These are phyloP conservation scores for Cephus cinctus DNA, from an alignment of 1,140 invertebrate genomes.

Conservation along the genomic window DNA sequence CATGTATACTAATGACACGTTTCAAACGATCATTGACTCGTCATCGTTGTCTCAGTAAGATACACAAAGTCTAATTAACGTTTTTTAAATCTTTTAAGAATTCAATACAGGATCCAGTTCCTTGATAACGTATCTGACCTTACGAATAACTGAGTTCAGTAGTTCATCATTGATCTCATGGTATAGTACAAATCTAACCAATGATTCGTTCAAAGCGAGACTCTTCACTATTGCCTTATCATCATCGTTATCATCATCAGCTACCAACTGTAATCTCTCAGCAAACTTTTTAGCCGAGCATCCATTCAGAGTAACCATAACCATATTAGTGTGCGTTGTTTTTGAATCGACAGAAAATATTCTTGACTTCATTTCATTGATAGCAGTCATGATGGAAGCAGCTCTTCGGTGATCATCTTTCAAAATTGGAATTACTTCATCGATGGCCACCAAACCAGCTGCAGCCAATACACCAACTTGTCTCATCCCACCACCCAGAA, in stretches of 20 bases:
- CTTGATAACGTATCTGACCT: conserved; percentile 63
- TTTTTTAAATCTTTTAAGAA: neutral
- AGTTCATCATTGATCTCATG: conserved; percentile 66
- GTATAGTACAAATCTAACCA: conserved; percentile 67
- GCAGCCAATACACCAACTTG: conserved; percentile 88
- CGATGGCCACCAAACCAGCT: conserved; percentile 79
- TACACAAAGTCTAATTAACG: neutral
- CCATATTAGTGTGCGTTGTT: conserved; percentile 75
- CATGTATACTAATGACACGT: too few relatives aligned
- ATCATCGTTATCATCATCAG: conserved; percentile 50
- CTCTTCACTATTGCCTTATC: conserved; percentile 59
- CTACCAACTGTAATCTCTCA: conserved; percentile 57
- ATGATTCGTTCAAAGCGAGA: conserved; percentile 55
- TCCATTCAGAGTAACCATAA: conserved; percentile 65
- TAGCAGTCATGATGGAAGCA: conserved; percentile 68
- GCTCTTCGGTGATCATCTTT: conserved; percentile 74
- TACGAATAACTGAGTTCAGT: conserved; percentile 63
- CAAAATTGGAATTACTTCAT: conserved; percentile 71
- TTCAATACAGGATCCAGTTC: conserved; percentile 48
- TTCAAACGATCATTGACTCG: too few relatives aligned
- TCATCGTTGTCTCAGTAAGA: too few relatives aligned
- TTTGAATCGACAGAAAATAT: conserved; percentile 65
- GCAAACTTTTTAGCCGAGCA: conserved; percentile 58
- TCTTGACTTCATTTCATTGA: conserved; percentile 26
- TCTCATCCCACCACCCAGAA: conserved; percentile 88